phyloP scores from a whole-genome alignment of 2,888 invertebrate genomes.

The Pseudoips prasinana region DNA sequence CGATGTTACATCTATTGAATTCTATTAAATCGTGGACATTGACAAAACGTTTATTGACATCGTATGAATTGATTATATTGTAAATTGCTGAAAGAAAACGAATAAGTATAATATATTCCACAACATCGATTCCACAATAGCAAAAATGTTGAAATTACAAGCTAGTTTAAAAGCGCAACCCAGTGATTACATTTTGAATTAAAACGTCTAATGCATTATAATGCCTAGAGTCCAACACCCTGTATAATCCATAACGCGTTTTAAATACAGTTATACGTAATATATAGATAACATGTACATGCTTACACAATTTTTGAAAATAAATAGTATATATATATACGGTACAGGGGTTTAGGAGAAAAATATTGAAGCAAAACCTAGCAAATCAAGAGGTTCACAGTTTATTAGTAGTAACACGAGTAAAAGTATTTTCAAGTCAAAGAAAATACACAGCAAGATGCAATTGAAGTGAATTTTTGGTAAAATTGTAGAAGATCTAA shows the following conservation, averaged over 20 bases:
- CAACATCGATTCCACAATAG: constrained; percentile 45
- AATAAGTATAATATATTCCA: constrained; percentile 14
- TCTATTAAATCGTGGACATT: constrained; percentile 8
- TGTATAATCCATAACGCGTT: constrained; percentile 75
- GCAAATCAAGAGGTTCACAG: constrained; percentile 1
- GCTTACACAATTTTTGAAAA: constrained; percentile 14
- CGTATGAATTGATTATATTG: background rate
- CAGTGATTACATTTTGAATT: constrained; percentile 22
- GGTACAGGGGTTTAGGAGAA: constrained; percentile 12
- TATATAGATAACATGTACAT: constrained; percentile 29
- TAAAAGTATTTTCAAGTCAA: too few species aligned
- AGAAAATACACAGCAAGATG: too few species aligned
- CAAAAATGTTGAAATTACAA: constrained; percentile 33
- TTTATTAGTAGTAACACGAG: too few species aligned
- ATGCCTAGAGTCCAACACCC: constrained; percentile 76
- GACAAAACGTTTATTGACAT: constrained; percentile 9
- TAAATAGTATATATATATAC: background rate
- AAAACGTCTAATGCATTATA: constrained; percentile 49
- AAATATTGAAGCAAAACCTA: constrained; percentile 4
- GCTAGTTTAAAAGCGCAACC: constrained; percentile 40
- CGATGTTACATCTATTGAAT: constrained; percentile 4
- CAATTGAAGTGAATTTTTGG: too few species aligned
- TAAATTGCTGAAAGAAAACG: background rate
- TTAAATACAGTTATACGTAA: constrained; percentile 52
- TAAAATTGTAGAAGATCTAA: too few species aligned